A percentile compares a stretch with the other conserved stretches of the same genome.
phyloP scores from a whole-genome alignment of 2,888 invertebrate species.

The Xestia rhomboidea region DNA sequence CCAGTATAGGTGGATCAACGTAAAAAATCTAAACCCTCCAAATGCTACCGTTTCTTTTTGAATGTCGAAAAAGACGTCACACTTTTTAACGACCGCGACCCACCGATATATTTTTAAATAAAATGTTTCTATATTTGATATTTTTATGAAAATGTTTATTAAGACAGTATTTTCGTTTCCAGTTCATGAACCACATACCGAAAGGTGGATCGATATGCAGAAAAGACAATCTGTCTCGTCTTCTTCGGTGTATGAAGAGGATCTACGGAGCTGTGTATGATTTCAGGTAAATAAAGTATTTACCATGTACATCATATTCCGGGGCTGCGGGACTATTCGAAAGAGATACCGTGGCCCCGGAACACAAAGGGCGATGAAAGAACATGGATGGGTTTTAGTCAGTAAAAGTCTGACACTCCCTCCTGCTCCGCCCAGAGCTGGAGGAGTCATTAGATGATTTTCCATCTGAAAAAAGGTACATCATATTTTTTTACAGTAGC shows the following conservation, averaged over 20 bases:
- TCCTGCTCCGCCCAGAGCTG: too few relatives aligned
- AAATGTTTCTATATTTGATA: neutral
- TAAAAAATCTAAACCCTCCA: neutral
- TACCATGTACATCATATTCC: neutral
- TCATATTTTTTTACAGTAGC: too few relatives aligned
- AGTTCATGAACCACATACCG: slow-evolving; percentile 96
- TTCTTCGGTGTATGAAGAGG: slow-evolving; percentile 95
- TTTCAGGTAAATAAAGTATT: slow-evolving; percentile 91
- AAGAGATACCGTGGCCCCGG: too few relatives aligned
- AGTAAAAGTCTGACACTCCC: too few relatives aligned
- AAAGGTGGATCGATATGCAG: slow-evolving; percentile 95
- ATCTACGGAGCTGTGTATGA: slow-evolving; percentile 95
- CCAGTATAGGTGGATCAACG: too few relatives aligned
- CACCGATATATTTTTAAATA: neutral
- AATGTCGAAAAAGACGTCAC: neutral
- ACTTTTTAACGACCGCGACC: neutral
- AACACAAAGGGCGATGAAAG: too few relatives aligned
- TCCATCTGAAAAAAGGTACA: too few relatives aligned
- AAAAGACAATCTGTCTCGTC: slow-evolving; percentile 95
- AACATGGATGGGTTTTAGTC: too few relatives aligned
- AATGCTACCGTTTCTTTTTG: neutral
- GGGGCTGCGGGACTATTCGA: too few relatives aligned
- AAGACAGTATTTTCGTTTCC: slow-evolving; percentile 70
- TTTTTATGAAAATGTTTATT: neutral
- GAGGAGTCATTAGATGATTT: too few relatives aligned